A percentile compares a stretch with the other conserved stretches of the same genome.
Evolutionary conservation across 2,113 vertebrate species (phyloP).

Genomic region (Gracilinanus agilis): DNA sequence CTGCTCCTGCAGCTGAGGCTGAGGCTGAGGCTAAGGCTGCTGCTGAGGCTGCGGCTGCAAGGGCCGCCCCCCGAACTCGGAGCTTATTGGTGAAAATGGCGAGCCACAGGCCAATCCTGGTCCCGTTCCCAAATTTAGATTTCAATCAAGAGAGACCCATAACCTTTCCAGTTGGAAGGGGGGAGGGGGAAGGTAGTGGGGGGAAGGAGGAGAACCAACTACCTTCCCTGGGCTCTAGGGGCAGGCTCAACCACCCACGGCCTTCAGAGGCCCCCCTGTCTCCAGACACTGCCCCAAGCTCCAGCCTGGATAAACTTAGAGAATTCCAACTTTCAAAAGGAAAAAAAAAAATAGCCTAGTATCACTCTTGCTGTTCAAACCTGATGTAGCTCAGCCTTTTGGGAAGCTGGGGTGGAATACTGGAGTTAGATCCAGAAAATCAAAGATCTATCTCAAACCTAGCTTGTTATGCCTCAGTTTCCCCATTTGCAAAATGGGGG

Average conservation of each 20-base stretch:
- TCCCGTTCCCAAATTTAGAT: constrained; percentile 86
- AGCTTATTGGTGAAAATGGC: constrained; percentile 88
- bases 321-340: background rate
- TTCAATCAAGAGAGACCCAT: constrained; percentile 86
- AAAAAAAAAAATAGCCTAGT: background rate
- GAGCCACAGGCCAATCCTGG: constrained; percentile 88
- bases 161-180: constrained; percentile 82
- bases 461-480: background rate
- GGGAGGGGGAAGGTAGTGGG: constrained; percentile 14
- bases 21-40: background rate
- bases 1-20: background rate
- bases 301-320: background rate
- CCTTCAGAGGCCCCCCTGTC: background rate
- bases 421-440: background rate
- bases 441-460: background rate
- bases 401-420: background rate
- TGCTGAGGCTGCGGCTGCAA: constrained; percentile 70
- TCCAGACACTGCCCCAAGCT: background rate
- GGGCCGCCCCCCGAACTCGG: constrained; percentile 84
- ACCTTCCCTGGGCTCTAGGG: background rate
- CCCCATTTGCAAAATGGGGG: background rate
- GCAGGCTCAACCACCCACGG: background rate
- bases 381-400: background rate
- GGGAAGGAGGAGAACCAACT: background rate
- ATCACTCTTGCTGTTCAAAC: background rate